phyloP scores from a whole-genome alignment of 2,888 invertebrate species.

The Megalurothrips usitatus region DNA sequence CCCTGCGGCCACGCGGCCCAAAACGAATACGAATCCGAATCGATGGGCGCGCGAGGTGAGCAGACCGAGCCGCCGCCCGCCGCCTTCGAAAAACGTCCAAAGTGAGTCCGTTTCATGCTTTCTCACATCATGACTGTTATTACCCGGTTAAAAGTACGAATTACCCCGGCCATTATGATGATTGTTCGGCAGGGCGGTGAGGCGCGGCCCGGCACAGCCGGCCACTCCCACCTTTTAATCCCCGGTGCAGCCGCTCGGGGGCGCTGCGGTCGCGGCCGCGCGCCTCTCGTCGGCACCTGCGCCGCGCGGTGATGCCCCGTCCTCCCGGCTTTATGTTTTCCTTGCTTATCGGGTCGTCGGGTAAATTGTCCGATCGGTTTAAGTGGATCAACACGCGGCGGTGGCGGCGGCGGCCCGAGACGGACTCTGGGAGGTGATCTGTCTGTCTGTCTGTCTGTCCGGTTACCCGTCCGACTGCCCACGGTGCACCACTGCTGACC shows the following conservation, averaged over 20 bases:
- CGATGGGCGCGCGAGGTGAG: no score
- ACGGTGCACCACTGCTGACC: not conserved
- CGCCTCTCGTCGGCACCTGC: not conserved
- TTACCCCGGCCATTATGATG: slow-evolving; percentile 1
- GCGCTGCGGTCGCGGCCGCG: not conserved
- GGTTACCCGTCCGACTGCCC: not conserved
- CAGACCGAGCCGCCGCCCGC: not conserved
- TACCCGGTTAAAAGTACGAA: slow-evolving; percentile 16
- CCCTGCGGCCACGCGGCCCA: not conserved
- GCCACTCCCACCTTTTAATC: slow-evolving; percentile 21
- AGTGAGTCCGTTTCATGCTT: slow-evolving; percentile 12
- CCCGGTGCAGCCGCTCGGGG: not conserved
- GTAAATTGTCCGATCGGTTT: slow-evolving; percentile 11
- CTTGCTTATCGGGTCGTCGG: not conserved
- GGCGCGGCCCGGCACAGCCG: not conserved
- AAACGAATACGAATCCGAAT: no score
- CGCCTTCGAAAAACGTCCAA: not conserved
- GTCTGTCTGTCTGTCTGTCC: not conserved
- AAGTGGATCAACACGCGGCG: slow-evolving; percentile 9
- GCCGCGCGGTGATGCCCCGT: not conserved
- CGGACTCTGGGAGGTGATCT: slow-evolving; percentile 8
- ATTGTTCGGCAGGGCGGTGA: not conserved
- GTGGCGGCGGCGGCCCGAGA: not conserved
- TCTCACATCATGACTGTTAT: slow-evolving; percentile 21
- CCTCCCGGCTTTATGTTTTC: not conserved